phyloP scores from a whole-genome alignment of 2,797 vertebrate species.

The Sebastes cheni region DNA sequence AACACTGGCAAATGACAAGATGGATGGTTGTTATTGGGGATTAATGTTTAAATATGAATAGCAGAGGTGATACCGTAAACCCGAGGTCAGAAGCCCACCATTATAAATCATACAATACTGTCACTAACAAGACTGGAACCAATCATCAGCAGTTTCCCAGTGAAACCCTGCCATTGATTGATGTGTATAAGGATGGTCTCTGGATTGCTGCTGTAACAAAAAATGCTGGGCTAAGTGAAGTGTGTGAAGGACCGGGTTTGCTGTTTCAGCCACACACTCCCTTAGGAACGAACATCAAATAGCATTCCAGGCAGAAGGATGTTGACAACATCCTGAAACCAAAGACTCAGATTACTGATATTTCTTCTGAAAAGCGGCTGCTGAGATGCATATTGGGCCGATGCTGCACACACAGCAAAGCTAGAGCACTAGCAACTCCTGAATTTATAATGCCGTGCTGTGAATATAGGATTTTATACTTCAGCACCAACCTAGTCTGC shows the following conservation, averaged over 20 bases:
- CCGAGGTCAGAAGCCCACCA: constrained; percentile 17
- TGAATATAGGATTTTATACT: constrained; percentile 37
- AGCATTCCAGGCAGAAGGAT: constrained; percentile 64
- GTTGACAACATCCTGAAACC: constrained; percentile 75
- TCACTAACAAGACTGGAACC: constrained; percentile 46
- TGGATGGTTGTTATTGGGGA: constrained; percentile 1
- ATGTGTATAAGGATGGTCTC: constrained; percentile 57
- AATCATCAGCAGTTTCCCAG: constrained; percentile 62
- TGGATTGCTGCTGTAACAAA: constrained; percentile 50
- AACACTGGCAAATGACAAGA: not conserved
- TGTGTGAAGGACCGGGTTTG: constrained; percentile 59
- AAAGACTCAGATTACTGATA: constrained; percentile 71
- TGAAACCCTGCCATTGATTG: constrained; percentile 62
- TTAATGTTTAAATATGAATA: constrained; percentile 12
- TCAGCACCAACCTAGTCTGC: constrained; percentile 29
- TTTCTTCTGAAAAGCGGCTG: constrained; percentile 62
- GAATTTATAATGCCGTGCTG: constrained; percentile 71
- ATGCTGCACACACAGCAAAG: constrained; percentile 71
- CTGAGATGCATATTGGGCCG: constrained; percentile 60
- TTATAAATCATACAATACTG: constrained; percentile 30
- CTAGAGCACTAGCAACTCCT: constrained; percentile 58
- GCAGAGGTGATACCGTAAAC: constrained; percentile 7
- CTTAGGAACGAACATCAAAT: constrained; percentile 68
- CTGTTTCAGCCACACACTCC: constrained; percentile 68
- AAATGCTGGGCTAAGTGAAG: constrained; percentile 74